Percentiles rank a stretch among this genome's conserved stretches.
These are phyloP conservation scores for Odontothrips loti DNA, from an alignment of 2,888 invertebrate species.

Conservation along the genomic window DNA sequence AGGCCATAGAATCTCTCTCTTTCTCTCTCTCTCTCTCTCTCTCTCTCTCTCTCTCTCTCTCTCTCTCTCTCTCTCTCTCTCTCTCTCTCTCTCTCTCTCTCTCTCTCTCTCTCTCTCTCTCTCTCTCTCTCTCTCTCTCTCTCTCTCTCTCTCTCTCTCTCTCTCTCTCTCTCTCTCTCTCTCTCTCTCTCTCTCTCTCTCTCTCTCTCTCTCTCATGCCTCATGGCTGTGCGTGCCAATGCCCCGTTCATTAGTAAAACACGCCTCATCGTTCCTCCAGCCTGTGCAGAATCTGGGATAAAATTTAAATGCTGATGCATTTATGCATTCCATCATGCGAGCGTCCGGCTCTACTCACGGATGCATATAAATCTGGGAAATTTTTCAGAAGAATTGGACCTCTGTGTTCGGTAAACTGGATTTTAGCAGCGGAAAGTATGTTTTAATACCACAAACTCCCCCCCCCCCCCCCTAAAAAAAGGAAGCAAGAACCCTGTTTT, in stretches of 20 bases:
- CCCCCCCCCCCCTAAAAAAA: too few species aligned
- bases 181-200: too few species aligned
- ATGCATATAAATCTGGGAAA: background rate
- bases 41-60: background rate
- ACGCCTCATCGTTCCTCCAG: background rate
- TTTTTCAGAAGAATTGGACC: background rate
- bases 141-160: too few species aligned
- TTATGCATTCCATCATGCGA: background rate
- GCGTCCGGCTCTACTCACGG: background rate
- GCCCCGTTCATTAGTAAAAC: constrained; percentile 7
- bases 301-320: constrained; percentile 15
- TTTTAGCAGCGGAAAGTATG: background rate
- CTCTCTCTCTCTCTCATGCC: background rate
- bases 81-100: background rate
- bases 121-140: too few species aligned
- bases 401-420: background rate
- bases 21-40: too few species aligned
- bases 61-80: background rate
- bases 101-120: too few species aligned
- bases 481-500: too few species aligned
- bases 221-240: background rate
- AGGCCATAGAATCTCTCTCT: too few species aligned
- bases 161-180: too few species aligned
- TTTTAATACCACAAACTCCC: too few species aligned
- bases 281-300: background rate